phyloP scores from a whole-genome alignment of 1,140 invertebrate genomes.

The Calosoma granatense region DNA sequence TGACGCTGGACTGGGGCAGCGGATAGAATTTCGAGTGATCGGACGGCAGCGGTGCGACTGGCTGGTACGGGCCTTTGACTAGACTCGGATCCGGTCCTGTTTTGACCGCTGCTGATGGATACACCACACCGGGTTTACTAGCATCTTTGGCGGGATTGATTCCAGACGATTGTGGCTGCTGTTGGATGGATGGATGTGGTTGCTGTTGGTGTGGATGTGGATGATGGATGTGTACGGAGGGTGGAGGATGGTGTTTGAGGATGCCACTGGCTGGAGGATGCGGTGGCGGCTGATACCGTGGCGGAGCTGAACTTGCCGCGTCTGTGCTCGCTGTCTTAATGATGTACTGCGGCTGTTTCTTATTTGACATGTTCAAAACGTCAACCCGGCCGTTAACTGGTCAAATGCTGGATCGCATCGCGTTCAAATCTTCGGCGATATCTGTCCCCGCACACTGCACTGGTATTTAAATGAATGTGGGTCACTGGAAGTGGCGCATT shows the following conservation, averaged over 20 bases:
- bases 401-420: too few relatives aligned
- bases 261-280: constrained; percentile 42
- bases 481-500: not conserved
- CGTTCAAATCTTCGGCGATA: not conserved
- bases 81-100: constrained; percentile 14
- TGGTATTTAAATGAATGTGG: constrained; percentile 3
- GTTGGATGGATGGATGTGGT: constrained; percentile 18
- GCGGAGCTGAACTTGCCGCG: constrained; percentile 36
- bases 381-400: constrained; percentile 9
- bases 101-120: constrained; percentile 15
- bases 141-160: constrained; percentile 13
- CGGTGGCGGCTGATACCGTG: constrained; percentile 54
- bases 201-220: constrained; percentile 20
- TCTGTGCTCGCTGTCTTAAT: constrained; percentile 22
- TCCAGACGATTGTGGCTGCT: constrained; percentile 12
- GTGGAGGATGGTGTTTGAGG: constrained; percentile 43
- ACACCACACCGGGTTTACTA: constrained; percentile 15
- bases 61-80: not conserved
- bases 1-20: constrained; percentile 9
- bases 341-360: constrained; percentile 28
- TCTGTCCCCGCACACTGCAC: not conserved
- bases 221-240: constrained; percentile 16
- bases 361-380: constrained; percentile 30
- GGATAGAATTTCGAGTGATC: not conserved
- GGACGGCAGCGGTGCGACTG: not conserved